Conservation (phyloP, 2,888 invertebrate species). For the Hylaea fasciaria region DNA sequence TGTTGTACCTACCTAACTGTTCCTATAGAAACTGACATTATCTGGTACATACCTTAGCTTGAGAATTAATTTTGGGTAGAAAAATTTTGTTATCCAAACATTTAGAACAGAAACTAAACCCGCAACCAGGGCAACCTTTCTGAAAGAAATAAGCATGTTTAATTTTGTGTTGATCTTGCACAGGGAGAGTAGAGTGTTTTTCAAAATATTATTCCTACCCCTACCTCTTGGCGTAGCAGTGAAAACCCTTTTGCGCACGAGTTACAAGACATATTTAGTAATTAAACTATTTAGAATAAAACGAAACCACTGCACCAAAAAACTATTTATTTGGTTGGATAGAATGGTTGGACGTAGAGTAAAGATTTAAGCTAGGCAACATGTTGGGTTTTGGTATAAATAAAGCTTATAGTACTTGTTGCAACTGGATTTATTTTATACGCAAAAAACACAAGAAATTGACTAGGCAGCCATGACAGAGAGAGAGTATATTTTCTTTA, state of each 20-base stretch:
- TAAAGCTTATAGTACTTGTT: too few relatives aligned
- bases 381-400: too few relatives aligned
- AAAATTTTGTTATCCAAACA: slow-evolving; percentile 90
- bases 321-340: too few relatives aligned
- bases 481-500: too few relatives aligned
- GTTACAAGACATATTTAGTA: slow-evolving; percentile 87
- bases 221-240: slow-evolving; percentile 89
- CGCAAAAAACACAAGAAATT: too few relatives aligned
- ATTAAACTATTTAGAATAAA: neutral
- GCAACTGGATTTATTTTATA: too few relatives aligned
- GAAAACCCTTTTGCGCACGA: slow-evolving; percentile 89
- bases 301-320: neutral
- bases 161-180: neutral
- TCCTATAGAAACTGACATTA: neutral
- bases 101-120: slow-evolving; percentile 92
- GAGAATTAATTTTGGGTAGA: slow-evolving; percentile 86
- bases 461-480: too few relatives aligned
- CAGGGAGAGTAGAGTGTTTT: too few relatives aligned
- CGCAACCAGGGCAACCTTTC: slow-evolving; percentile 93
- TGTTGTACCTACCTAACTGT: too few relatives aligned
- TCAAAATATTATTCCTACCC: too few relatives aligned
- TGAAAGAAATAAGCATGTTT: slow-evolving; percentile 71
- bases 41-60: slow-evolving; percentile 80
- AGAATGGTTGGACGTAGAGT: too few relatives aligned
- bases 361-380: too few relatives aligned